Evolutionary conservation across 2,797 vertebrate genomes (phyloP).

Genomic region (Vespertilio murinus): DNA sequence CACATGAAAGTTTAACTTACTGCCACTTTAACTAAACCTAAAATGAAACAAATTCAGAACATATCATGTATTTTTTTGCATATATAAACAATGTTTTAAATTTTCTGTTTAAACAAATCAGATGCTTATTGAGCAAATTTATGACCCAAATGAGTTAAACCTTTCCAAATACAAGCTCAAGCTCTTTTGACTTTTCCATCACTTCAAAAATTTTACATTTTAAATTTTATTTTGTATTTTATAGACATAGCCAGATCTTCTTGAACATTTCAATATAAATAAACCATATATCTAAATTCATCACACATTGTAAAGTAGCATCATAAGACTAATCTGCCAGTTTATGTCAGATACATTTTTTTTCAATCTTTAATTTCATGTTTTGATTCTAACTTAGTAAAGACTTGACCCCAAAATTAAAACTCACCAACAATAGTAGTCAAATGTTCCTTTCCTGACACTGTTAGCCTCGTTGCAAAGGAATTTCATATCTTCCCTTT

Average conservation of each 20-base stretch:
- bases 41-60: not conserved
- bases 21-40: not conserved
- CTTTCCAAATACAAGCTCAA: conserved; percentile 16
- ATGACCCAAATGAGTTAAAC: conserved; percentile 30
- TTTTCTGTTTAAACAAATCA: conserved; percentile 39
- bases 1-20: not conserved
- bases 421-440: not conserved
- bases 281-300: conserved; percentile 28
- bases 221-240: not conserved
- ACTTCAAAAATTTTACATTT: conserved; percentile 33
- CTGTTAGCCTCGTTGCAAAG: not conserved
- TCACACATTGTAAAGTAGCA: conserved; percentile 61
- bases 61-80: not conserved
- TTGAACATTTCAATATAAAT: conserved; percentile 57
- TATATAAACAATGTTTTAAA: conserved; percentile 15
- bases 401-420: not conserved
- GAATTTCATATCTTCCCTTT: not conserved
- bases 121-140: conserved; percentile 12
- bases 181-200: conserved; percentile 33
- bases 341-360: conserved; percentile 48
- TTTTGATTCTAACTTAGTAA: not conserved
- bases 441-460: not conserved
- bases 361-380: no score
- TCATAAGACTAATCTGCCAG: conserved; percentile 27
- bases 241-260: conserved; percentile 52